Base-by-base conservation (phyloP, 2,888 invertebrate genomes). In the Tachina fera region DNA sequence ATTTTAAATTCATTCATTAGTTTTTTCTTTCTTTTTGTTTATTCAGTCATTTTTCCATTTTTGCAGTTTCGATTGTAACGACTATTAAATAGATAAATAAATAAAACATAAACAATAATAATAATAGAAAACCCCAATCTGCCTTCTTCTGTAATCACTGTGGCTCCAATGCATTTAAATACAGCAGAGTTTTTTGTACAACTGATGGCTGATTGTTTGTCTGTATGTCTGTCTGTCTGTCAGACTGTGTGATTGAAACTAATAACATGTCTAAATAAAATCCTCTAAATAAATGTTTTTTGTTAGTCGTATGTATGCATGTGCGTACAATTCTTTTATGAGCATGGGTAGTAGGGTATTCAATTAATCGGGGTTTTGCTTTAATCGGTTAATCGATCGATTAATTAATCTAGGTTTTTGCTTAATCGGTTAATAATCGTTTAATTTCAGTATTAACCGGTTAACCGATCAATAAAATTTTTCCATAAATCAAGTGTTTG, bases 181-280 rank as follows among this genome's bases (percentile, higher is more conserved):
- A 39, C 68, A 61, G 19, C 53, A 31, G 1, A 45, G 68, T 68
- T 47, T 19, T 68, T 39, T 19, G n/a, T 49, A 39, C 39, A 16
- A 22, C 39, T 19, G 58, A 31, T 41, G 68, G 39, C 14, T 49
- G 67, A 51, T 13, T 63, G 43, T 45, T 56, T 58, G 79, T 22
- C 22, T 61, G n/a, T n/a, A n/a, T n/a, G 68, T 8, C 9, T 61
- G 45, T 19, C 16, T 31, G 43, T 58, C 58, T 31, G 67, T 74
- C 60, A 51, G 53, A 19, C 39, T n/a, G 63, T 60, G 58, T 84
- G 79, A 84, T 65, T 80, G 75, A 75, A 79, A 75, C 75, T 84
- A 84, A 84, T 84, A 79, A 80, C 80, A 84, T 80, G 70, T 65
- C 75, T 79, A 68, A 78, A 83, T 67, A 78, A 31, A 72, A 67